A percentile compares a stretch with the other conserved stretches of the same genome.
phyloP scores from a whole-genome alignment of 2,797 vertebrate species.

The Argyrosomus regius region DNA sequence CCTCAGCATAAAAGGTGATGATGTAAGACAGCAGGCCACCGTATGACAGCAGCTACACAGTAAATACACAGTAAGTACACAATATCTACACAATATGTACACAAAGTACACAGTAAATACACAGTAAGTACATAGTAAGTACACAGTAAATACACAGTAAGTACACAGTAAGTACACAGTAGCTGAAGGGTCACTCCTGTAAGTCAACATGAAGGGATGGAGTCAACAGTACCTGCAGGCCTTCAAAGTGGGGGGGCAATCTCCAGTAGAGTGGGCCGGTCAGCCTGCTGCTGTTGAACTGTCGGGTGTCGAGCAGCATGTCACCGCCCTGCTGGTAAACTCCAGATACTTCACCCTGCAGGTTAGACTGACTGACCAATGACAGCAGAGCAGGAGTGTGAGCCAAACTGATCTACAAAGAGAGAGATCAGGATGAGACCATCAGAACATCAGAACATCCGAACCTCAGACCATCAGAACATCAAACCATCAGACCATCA shows the following conservation, averaged over 20 bases:
- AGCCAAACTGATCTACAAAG: conserved; percentile 83
- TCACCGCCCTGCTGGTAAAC: conserved; percentile 87
- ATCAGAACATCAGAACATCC: too few species aligned
- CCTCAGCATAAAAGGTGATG: conserved; percentile 88
- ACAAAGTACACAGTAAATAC: neutral
- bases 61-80: neutral
- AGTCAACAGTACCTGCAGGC: conserved; percentile 86
- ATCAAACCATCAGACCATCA: too few species aligned
- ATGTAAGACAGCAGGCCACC: conserved; percentile 90
- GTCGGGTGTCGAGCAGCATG: conserved; percentile 85
- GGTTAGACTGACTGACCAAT: conserved; percentile 89
- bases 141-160: neutral
- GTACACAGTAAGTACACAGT: neutral
- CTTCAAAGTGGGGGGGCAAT: conserved; percentile 88
- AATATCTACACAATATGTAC: neutral
- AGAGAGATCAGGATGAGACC: too few species aligned
- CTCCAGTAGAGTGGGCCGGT: conserved; percentile 92
- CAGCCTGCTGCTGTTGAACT: conserved; percentile 77
- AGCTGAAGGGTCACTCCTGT: neutral
- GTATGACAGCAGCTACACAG: conserved; percentile 89
- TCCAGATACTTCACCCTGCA: conserved; percentile 86
- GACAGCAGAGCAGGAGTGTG: conserved; percentile 74
- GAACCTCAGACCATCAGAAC: too few species aligned
- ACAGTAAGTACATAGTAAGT: neutral
- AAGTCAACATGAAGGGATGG: too few species aligned